phyloP scores from a whole-genome alignment of 2,888 invertebrate genomes.

The Hypsopygia costalis region DNA sequence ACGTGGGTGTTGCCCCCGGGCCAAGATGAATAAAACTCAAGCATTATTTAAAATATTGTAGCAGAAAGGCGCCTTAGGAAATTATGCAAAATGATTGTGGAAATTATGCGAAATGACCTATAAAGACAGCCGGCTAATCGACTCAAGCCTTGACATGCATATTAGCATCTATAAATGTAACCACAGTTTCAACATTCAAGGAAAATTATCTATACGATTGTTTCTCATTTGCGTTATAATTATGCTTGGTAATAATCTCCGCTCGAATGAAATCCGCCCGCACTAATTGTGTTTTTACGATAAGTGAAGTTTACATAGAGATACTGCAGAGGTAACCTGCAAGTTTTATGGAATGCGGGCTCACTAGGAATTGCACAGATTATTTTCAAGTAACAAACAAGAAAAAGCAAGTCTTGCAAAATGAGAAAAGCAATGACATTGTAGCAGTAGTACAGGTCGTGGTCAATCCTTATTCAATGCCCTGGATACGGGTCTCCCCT shows the following conservation, averaged over 20 bases:
- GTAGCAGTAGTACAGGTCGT: too few species aligned
- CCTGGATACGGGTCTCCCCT: too few species aligned
- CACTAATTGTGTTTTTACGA: neutral
- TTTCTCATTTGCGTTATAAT: constrained; percentile 20
- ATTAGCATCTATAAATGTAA: constrained; percentile 26
- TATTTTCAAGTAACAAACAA: too few species aligned
- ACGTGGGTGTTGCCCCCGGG: too few species aligned
- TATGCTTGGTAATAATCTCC: constrained; percentile 5
- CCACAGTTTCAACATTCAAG: constrained; percentile 24
- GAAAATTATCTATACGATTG: constrained; percentile 25
- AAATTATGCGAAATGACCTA: constrained; percentile 27
- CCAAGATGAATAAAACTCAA: too few species aligned
- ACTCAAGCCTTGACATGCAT: constrained; percentile 30
- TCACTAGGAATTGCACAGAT: too few species aligned
- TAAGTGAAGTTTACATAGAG: too few species aligned
- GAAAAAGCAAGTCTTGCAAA: too few species aligned
- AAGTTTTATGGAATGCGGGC: too few species aligned
- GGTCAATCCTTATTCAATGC: too few species aligned
- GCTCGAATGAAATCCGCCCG: neutral
- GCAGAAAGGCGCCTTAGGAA: neutral
- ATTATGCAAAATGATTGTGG: constrained; percentile 13
- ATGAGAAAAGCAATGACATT: too few species aligned
- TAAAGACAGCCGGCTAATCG: constrained; percentile 26
- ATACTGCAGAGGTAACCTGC: too few species aligned
- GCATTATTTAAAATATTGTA: neutral